Percentiles rank a stretch among this genome's conserved stretches.
Conservation (phyloP, 2,797 vertebrate species). For the Manis crassicaudata region DNA sequence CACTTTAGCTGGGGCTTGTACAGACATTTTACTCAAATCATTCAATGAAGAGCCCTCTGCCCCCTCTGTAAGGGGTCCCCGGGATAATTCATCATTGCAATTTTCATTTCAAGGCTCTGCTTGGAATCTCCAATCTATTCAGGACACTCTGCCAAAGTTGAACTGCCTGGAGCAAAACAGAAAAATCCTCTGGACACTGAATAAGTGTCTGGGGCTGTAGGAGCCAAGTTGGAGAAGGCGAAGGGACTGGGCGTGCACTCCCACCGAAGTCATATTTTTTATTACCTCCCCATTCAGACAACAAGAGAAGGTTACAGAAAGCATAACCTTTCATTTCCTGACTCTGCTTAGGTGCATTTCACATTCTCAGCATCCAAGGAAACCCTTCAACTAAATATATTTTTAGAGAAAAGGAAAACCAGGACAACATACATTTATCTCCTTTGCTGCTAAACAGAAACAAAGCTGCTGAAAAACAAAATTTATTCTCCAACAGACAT, state of each 20-base stretch:
- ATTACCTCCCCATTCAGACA: slow-evolving; percentile 33
- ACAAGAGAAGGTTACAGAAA: slow-evolving; percentile 13
- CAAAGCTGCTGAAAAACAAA: slow-evolving; percentile 63
- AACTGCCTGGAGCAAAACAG: neutral
- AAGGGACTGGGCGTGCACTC: neutral
- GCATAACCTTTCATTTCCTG: slow-evolving; percentile 22
- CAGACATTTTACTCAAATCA: neutral
- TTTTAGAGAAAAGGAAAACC: slow-evolving; percentile 18
- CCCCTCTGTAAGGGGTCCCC: neutral
- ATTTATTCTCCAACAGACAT: slow-evolving; percentile 48
- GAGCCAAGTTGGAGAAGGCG: neutral
- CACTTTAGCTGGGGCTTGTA: neutral
- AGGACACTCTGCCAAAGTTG: slow-evolving; percentile 29
- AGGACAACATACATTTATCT: slow-evolving; percentile 52
- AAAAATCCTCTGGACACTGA: neutral
- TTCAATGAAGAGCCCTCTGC: neutral
- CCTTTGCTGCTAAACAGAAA: slow-evolving; percentile 69
- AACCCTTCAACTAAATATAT: slow-evolving; percentile 40
- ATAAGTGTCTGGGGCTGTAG: neutral
- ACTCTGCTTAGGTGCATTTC: neutral
- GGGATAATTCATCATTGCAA: slow-evolving; percentile 13
- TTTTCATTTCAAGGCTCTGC: slow-evolving; percentile 35
- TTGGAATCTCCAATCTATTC: slow-evolving; percentile 10
- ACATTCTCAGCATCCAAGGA: slow-evolving; percentile 17
- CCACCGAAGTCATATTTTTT: neutral